Conservation (phyloP, 2,797 vertebrate species). For the Psittacula echo region DNA sequence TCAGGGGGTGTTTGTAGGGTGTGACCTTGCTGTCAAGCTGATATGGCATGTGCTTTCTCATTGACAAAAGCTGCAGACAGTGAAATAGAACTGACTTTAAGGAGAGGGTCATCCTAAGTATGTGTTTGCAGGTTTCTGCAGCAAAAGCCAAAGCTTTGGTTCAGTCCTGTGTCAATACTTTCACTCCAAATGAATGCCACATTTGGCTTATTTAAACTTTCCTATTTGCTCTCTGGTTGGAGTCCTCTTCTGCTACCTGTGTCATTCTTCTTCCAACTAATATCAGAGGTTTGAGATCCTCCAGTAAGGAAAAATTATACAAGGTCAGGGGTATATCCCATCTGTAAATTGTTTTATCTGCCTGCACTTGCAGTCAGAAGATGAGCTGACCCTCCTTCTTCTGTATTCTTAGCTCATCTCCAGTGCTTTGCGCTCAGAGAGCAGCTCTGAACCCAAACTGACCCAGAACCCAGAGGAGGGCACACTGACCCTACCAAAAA, state of each 20-base stretch:
- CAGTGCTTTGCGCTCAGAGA: background rate
- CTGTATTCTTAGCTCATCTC: background rate
- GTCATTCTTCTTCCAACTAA: background rate
- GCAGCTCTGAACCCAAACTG: background rate
- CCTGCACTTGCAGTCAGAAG: background rate
- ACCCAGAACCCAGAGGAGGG: background rate
- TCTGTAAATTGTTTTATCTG: background rate
- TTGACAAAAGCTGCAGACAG: background rate
- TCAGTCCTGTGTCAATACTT: background rate
- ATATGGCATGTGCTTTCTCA: background rate
- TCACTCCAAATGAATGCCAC: background rate
- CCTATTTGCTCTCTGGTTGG: background rate
- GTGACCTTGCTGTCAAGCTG: conserved; percentile 28
- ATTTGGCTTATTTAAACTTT: background rate
- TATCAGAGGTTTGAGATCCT: background rate
- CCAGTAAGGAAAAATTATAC: background rate
- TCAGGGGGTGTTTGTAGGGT: background rate
- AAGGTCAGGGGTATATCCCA: background rate
- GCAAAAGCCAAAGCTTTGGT: background rate
- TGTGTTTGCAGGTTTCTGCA: background rate
- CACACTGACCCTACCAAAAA: background rate
- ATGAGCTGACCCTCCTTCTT: background rate
- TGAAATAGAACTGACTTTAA: background rate
- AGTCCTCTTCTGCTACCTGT: background rate
- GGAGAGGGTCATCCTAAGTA: background rate